A percentile compares a stretch with the other conserved stretches of the same genome.
Conservation (phyloP, 2,113 vertebrate species). For the Polypterus senegalus region DNA sequence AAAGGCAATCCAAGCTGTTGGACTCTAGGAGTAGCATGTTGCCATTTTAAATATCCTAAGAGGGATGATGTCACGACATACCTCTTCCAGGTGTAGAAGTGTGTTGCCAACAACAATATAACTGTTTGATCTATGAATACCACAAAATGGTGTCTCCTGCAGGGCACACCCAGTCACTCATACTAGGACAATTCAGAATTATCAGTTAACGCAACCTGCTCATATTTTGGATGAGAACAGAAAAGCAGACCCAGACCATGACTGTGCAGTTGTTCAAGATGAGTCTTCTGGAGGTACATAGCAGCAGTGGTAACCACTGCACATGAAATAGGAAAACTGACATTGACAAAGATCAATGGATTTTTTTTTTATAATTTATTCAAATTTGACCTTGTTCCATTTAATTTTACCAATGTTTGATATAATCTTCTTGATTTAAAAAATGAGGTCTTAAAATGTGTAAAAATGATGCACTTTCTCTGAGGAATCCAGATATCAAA, state of each 20-base stretch:
- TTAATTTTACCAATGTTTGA: not conserved
- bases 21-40: no score
- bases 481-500: not conserved
- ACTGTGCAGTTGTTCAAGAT: not conserved
- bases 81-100: no score
- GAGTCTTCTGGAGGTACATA: not conserved
- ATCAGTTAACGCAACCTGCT: no score
- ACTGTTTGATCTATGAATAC: no score
- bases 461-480: not conserved
- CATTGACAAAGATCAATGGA: not conserved
- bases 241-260: not conserved
- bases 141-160: no score
- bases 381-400: not conserved
- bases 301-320: not conserved
- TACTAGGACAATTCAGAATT: no score
- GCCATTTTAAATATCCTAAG: no score
- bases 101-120: no score
- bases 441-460: not conserved
- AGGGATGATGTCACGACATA: no score
- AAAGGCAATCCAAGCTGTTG: no score
- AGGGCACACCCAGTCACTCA: no score
- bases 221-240: not conserved
- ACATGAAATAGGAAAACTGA: slow-evolving; percentile 1
- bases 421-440: not conserved
- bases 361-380: not conserved